Percentiles rank a stretch among this genome's conserved stretches.
phyloP scores from a whole-genome alignment of 2,888 invertebrate genomes.

The Sphaeridia pumilis region DNA sequence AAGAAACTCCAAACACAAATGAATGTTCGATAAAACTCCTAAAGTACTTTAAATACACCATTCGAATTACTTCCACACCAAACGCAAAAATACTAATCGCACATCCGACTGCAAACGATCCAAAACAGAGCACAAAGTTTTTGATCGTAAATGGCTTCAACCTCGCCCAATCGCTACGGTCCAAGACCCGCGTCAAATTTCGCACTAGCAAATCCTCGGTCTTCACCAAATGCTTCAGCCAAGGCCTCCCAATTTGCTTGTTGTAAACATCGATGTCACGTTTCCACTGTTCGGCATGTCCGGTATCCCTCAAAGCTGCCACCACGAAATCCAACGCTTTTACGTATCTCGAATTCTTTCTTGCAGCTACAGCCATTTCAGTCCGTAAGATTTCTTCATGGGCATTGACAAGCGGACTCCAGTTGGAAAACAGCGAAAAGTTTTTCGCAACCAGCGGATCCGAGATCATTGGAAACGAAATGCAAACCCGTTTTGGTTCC shows the following conservation, averaged over 20 bases:
- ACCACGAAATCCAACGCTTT: neutral
- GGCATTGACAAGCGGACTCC: neutral
- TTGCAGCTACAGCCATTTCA: neutral
- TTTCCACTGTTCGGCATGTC: neutral
- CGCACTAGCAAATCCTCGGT: neutral
- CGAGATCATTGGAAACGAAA: neutral
- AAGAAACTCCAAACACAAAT: too few relatives aligned
- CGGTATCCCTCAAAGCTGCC: neutral
- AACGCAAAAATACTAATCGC: neutral
- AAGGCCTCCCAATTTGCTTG: neutral
- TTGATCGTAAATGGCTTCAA: neutral
- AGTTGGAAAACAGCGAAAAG: neutral
- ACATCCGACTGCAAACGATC: neutral
- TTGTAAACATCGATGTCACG: neutral
- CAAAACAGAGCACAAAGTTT: too few relatives aligned
- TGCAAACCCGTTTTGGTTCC: neutral
- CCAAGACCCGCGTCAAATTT: neutral
- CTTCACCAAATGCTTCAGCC: neutral
- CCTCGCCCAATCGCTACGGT: neutral
- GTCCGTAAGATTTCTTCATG: neutral
- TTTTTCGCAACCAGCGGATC: neutral
- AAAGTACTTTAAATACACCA: too few relatives aligned
- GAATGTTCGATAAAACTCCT: too few relatives aligned
- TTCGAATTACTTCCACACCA: neutral
- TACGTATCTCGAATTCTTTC: neutral